These are phyloP conservation scores for Lophotriccus pileatus DNA, from an alignment of 2,797 vertebrate species.

Conservation along the genomic window DNA sequence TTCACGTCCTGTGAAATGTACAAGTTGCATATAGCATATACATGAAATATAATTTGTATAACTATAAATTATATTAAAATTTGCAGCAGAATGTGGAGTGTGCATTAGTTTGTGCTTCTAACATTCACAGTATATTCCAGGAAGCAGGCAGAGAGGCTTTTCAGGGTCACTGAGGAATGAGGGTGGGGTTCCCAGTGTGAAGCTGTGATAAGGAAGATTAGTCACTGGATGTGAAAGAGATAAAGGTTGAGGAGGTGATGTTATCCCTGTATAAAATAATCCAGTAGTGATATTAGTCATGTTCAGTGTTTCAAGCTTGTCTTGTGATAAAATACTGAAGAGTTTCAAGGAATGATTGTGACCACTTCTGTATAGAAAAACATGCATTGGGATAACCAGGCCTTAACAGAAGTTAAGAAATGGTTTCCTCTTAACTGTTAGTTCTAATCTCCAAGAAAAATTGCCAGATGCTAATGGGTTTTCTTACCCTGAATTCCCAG, in stretches of 20 bases:
- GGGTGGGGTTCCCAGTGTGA: constrained; percentile 45
- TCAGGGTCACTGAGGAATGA: not conserved
- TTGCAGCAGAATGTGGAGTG: not conserved
- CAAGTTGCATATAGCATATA: not conserved
- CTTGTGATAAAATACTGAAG: not conserved
- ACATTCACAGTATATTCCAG: not conserved
- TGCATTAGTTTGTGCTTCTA: not conserved
- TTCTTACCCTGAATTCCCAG: not conserved
- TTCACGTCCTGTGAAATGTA: not conserved
- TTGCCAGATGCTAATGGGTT: not conserved
- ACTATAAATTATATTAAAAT: not conserved
- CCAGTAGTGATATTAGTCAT: not conserved
- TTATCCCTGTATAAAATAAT: constrained; percentile 32
- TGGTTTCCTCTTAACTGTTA: not conserved
- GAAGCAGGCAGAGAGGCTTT: constrained; percentile 4
- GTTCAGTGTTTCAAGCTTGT: not conserved
- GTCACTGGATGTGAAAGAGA: constrained; percentile 40
- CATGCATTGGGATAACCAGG: not conserved
- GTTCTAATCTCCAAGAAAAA: not conserved
- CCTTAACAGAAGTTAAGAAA: not conserved
- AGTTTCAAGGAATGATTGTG: not conserved
- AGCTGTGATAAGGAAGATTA: constrained; percentile 43
- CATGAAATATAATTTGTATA: fast-evolving
- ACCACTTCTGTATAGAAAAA: not conserved
- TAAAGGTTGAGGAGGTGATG: constrained; percentile 32